Percentiles rank a stretch among this genome's conserved stretches.
Evolutionary conservation across 2,888 invertebrate genomes (phyloP).

Genomic region (Eupithecia inturbata): DNA sequence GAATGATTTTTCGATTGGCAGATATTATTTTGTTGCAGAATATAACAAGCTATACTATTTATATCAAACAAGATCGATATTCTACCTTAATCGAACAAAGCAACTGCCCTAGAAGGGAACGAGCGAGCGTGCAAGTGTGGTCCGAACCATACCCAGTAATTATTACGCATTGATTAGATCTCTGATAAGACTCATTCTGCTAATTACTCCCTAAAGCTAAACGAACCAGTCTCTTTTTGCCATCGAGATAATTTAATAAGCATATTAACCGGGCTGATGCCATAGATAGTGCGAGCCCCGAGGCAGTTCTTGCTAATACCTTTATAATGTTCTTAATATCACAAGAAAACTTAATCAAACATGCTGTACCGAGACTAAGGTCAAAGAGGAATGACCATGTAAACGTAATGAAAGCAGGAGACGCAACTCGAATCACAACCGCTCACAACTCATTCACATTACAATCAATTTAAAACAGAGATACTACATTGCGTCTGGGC

Average conservation of each 20-base stretch:
- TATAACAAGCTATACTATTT: slow-evolving; percentile 9
- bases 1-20: slow-evolving; percentile 31
- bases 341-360: slow-evolving; percentile 60
- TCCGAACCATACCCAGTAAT: slow-evolving; percentile 74
- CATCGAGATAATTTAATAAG: slow-evolving; percentile 82
- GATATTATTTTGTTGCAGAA: slow-evolving; percentile 21
- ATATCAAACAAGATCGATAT: slow-evolving; percentile 7
- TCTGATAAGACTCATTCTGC: slow-evolving; percentile 78
- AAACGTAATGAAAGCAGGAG: slow-evolving; percentile 74
- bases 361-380: slow-evolving; percentile 61
- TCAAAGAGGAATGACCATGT: slow-evolving; percentile 82
- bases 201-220: slow-evolving; percentile 85
- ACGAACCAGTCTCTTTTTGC: slow-evolving; percentile 76
- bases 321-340: slow-evolving; percentile 68
- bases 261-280: slow-evolving; percentile 80
- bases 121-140: slow-evolving; percentile 55
- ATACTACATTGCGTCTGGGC: slow-evolving; percentile 69
- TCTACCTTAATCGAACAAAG: slow-evolving; percentile 50
- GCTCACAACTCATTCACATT: slow-evolving; percentile 75
- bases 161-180: slow-evolving; percentile 79
- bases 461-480: slow-evolving; percentile 79
- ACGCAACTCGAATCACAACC: slow-evolving; percentile 77
- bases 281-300: slow-evolving; percentile 73
- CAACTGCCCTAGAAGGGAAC: slow-evolving; percentile 54
- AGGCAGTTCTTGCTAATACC: slow-evolving; percentile 73